Percentiles rank a stretch among this genome's conserved stretches.
Evolutionary conservation across 2,797 vertebrate species (phyloP).

Genomic region (Etheostoma nigrum): DNA sequence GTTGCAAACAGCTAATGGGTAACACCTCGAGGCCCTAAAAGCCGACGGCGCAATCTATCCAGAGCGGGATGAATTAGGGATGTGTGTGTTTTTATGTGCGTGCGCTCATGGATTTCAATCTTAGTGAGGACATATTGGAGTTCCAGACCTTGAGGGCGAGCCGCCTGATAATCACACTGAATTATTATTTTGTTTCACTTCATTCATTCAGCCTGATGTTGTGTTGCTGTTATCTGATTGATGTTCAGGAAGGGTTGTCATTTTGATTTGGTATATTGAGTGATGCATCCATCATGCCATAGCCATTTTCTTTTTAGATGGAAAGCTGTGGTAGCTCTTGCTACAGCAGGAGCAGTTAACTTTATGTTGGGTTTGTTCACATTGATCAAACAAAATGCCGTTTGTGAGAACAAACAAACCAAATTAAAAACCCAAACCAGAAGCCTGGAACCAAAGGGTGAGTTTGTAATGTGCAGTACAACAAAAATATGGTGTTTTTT

Average conservation of each 20-base stretch:
- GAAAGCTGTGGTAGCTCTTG: no score
- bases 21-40: neutral
- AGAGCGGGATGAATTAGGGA: neutral
- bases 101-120: neutral
- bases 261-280: neutral
- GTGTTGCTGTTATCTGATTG: neutral
- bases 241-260: neutral
- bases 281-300: neutral
- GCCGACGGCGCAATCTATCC: constrained; percentile 15
- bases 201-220: neutral
- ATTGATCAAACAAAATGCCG: no score
- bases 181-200: neutral
- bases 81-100: neutral
- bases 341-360: no score
- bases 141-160: neutral
- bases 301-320: no score
- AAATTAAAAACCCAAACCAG: no score
- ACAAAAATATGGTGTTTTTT: no score
- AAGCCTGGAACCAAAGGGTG: no score
- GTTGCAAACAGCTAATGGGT: constrained; percentile 14
- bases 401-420: no score
- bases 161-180: neutral
- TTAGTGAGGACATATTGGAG: neutral
- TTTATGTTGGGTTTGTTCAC: no score
- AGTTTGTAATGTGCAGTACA: no score